These are phyloP conservation scores for Xestia xanthographa DNA, from an alignment of 2,888 invertebrate genomes.

Conservation along the genomic window DNA sequence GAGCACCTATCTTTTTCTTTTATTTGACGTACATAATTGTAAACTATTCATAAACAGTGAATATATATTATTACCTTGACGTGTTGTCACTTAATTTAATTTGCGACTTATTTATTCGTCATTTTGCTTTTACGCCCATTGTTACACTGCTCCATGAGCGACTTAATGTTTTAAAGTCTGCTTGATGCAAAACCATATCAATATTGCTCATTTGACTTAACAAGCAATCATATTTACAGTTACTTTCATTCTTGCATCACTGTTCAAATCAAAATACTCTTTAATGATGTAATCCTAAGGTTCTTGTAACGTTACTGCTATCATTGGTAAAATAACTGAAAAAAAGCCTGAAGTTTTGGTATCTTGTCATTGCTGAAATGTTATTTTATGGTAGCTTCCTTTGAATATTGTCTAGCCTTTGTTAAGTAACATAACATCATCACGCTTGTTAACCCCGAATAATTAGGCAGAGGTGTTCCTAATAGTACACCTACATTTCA, in stretches of 20 bases:
- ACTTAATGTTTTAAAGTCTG: background rate
- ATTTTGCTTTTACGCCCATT: background rate
- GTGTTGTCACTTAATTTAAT: background rate
- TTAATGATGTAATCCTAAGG: background rate
- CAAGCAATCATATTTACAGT: background rate
- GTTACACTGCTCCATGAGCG: background rate
- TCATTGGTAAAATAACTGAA: background rate
- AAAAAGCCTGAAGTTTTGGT: background rate
- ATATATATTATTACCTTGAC: too few species aligned
- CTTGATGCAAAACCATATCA: background rate
- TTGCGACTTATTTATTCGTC: background rate
- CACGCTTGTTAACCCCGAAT: background rate
- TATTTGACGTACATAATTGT: constrained; percentile 8
- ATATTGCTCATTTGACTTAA: background rate
- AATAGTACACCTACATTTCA: background rate
- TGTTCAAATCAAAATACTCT: background rate
- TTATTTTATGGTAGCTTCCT: background rate
- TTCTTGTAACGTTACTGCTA: background rate
- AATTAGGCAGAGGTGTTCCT: background rate
- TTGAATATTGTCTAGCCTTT: background rate
- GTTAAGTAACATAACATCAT: background rate
- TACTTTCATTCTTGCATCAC: background rate
- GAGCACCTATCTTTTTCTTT: background rate
- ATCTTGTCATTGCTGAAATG: background rate
- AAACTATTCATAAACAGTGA: background rate